Base-by-base conservation (phyloP, 1,140 invertebrate genomes). In the Polypedilum vanderplanki region DNA sequence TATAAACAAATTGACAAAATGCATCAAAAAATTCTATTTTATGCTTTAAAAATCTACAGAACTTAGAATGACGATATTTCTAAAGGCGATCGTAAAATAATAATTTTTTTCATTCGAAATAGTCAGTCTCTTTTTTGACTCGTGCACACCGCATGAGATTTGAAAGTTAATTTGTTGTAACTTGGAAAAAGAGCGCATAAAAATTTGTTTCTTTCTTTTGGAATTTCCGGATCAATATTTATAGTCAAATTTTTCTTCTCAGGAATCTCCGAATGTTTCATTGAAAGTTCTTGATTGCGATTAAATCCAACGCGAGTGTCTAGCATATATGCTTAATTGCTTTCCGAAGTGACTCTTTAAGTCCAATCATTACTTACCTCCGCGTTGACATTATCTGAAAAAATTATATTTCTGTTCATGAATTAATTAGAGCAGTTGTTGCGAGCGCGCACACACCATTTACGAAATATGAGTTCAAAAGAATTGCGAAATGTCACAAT, bases 211-310 rank as follows among this genome's bases (percentile, higher is more conserved):
- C n/a, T 70, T 70, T 33, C 1, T 33, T 33, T 33, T 70, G 65
- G 65, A 20, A 70, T 70, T 70, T 70, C 65, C 65, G 65, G 65
- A 70, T 70, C 65, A 70, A 70, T 70, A 70, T 70, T 70, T 70
- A 18, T 18, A 70, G 65, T 18, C 17, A 70, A n/a, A 70, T 22
- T 70, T 18, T 67, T 22, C 18, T 57, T 57, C n/a, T 7, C 9
- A 20, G 15, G 20, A 10, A 18, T 57, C n/a, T 70, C 65, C 7
- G 17, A 22, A 70, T 10, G 18, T 20, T 20, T 70, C 17, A 57
- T 12, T 57, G 8, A 57, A 17, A 57, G 46, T 70, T 20, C 18
- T 22, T 70, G 3, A 7, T 67, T 67, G n/a, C 8, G 7, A 18
- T 70, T 70, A 18, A 22, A 70, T 20, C 9, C 17, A 18, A 18